phyloP scores from a whole-genome alignment of 1,140 invertebrate species.

The Macrobrachium rosenbergii region DNA sequence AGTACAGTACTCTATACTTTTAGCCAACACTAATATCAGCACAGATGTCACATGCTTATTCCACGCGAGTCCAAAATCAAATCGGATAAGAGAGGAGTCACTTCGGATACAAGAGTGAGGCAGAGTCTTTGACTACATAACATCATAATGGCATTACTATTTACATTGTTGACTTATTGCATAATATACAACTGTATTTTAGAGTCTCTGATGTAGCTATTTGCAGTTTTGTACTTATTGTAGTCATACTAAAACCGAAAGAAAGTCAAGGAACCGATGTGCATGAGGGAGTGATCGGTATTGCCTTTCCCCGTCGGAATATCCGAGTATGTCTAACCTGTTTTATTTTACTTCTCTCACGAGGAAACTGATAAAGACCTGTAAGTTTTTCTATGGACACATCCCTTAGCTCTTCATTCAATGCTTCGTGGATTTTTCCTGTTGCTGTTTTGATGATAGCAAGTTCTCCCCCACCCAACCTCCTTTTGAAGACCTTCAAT shows the following conservation, averaged over 20 bases:
- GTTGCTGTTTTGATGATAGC: slow-evolving; percentile 39
- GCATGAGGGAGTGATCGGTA: not conserved
- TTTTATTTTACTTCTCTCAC: slow-evolving; percentile 37
- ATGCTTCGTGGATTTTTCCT: slow-evolving; percentile 32
- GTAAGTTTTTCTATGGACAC: slow-evolving; percentile 44
- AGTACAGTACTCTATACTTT: no score
- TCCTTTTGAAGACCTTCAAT: slow-evolving; percentile 24
- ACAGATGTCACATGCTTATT: no score
- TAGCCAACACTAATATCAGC: no score
- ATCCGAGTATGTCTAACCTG: slow-evolving; percentile 4
- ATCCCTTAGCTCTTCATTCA: slow-evolving; percentile 4
- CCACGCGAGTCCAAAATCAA: no score
- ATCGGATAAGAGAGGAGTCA: no score
- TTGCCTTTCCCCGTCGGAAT: not conserved
- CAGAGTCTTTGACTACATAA: slow-evolving; percentile 3
- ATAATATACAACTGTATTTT: slow-evolving; percentile 9
- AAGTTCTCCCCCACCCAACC: no score
- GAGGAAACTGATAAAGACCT: slow-evolving; percentile 61
- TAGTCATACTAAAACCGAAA: not conserved
- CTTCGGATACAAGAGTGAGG: no score
- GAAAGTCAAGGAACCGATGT: not conserved
- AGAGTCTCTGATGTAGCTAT: slow-evolving; percentile 17
- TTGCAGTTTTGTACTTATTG: not conserved
- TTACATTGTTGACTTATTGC: slow-evolving; percentile 3
- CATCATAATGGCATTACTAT: slow-evolving; percentile 35